phyloP scores from a whole-genome alignment of 2,888 invertebrate genomes.

The Branchellion lobata region DNA sequence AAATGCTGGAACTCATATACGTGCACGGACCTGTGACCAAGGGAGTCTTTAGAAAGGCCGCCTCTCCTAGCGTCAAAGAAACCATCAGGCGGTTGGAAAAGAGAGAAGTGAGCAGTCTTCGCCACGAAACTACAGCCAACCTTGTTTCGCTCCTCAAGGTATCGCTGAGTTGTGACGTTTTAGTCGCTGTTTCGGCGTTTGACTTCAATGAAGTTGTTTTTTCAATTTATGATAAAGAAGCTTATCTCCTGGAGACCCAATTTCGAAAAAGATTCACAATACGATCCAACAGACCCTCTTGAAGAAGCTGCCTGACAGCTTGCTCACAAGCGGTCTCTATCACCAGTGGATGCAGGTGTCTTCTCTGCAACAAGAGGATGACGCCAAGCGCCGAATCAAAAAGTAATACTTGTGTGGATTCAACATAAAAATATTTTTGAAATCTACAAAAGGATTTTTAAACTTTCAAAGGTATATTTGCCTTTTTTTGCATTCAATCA shows the following conservation, averaged over 20 bases:
- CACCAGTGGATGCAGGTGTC: neutral
- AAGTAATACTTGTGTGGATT: too few species aligned
- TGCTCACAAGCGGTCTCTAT: neutral
- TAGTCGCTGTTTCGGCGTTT: too few species aligned
- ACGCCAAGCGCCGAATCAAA: too few species aligned
- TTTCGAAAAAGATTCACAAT: too few species aligned
- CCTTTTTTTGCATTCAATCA: too few species aligned
- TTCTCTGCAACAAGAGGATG: neutral
- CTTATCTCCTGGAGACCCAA: too few species aligned
- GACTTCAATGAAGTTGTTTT: too few species aligned
- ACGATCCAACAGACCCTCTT: neutral
- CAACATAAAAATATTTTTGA: too few species aligned
- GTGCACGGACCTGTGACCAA: conserved; percentile 2
- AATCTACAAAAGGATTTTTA: too few species aligned
- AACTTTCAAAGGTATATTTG: too few species aligned
- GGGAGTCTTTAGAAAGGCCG: neutral
- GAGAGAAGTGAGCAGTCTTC: neutral
- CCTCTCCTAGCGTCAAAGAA: conserved; percentile 4
- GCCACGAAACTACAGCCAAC: neutral
- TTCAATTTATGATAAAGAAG: too few species aligned
- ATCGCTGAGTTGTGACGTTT: neutral
- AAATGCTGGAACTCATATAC: neutral
- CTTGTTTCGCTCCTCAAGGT: neutral
- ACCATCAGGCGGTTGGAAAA: neutral
- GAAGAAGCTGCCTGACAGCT: neutral